Evolutionary conservation across 2,113 vertebrate genomes (phyloP).

Genomic region (Poeciliopsis occidentalis): DNA sequence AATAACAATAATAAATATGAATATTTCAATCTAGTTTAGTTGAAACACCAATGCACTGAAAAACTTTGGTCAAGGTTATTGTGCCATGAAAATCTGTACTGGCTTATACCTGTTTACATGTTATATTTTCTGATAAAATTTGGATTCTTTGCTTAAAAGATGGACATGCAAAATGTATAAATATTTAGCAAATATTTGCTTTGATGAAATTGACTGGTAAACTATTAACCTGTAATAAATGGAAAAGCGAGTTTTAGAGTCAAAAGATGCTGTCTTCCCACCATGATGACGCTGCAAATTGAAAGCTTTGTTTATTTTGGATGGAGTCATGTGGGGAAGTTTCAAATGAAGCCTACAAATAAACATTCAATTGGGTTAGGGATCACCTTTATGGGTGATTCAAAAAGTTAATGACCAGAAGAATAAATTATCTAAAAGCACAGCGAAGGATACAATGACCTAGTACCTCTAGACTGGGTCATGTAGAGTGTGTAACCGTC

Average conservation of each 20-base stretch:
- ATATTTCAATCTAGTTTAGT: too few relatives aligned
- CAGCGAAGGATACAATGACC: conserved; percentile 18
- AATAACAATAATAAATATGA: too few relatives aligned
- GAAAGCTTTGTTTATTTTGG: neutral
- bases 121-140: neutral
- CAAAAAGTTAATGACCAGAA: neutral
- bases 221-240: conserved; percentile 1
- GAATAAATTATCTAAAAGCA: neutral
- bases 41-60: too few relatives aligned
- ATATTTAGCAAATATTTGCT: neutral
- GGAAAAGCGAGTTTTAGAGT: neutral
- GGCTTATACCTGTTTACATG: too few relatives aligned
- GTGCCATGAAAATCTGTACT: too few relatives aligned
- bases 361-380: neutral
- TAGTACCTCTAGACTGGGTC: conserved; percentile 18
- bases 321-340: neutral
- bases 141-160: neutral
- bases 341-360: neutral
- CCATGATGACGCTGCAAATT: conserved; percentile 6
- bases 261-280: neutral
- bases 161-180: neutral
- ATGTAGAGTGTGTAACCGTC: conserved; percentile 24
- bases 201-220: neutral
- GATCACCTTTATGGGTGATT: neutral
- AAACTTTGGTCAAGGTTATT: too few relatives aligned